Percentiles rank a stretch among this genome's conserved stretches.
Evolutionary conservation across 2,888 invertebrate genomes (phyloP).

Genomic region (Acleris cristana): DNA sequence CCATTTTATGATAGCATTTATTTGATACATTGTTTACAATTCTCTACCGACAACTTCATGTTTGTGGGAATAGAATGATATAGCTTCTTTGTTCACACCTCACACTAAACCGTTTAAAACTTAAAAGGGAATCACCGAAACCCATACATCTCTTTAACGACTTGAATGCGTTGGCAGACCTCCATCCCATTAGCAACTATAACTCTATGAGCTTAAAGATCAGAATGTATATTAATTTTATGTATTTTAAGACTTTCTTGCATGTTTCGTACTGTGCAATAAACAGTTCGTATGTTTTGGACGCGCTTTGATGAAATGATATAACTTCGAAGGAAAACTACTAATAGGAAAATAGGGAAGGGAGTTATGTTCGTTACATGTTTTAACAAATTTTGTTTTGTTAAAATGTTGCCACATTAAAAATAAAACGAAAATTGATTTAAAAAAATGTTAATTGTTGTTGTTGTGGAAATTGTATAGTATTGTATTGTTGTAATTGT

Average conservation of each 20-base stretch:
- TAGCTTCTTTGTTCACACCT: constrained; percentile 12
- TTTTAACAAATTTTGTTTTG: too few species aligned
- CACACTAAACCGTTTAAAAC: constrained; percentile 26
- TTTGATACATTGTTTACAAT: too few species aligned
- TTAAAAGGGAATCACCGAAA: constrained; percentile 22
- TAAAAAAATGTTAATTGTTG: too few species aligned
- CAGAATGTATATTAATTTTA: background rate
- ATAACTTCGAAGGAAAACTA: constrained; percentile 2
- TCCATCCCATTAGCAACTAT: constrained; percentile 3
- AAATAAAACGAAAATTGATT: too few species aligned
- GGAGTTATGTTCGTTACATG: background rate
- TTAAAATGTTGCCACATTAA: too few species aligned
- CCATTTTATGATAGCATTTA: too few species aligned
- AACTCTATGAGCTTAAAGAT: background rate
- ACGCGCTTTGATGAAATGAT: constrained; percentile 28
- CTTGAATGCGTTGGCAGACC: constrained; percentile 15
- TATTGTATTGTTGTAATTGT: too few species aligned
- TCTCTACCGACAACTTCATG: too few species aligned
- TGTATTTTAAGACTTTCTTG: background rate
- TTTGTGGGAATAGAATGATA: background rate
- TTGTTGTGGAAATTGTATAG: too few species aligned
- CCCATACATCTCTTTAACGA: constrained; percentile 29
- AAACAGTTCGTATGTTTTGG: constrained; percentile 20
- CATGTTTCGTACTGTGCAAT: background rate
- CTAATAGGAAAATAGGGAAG: background rate